These are phyloP conservation scores for Hylaeus volcanicus DNA, from an alignment of 1,140 invertebrate species.

Conservation along the genomic window DNA sequence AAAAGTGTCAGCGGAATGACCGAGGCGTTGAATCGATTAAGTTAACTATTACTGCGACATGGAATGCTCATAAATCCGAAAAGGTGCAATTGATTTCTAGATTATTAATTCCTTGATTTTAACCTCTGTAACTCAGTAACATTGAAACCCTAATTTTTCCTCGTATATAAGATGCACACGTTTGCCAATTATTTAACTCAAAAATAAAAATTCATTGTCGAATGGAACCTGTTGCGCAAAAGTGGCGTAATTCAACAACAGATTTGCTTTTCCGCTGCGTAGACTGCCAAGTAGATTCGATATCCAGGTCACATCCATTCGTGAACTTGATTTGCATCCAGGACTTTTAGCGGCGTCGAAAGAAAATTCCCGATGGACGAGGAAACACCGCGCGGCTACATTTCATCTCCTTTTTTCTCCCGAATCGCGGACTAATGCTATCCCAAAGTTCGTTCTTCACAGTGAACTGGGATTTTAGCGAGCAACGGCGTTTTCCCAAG, in stretches of 20 bases:
- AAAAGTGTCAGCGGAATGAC: too few species aligned
- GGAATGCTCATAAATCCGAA: too few species aligned
- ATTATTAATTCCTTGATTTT: too few species aligned
- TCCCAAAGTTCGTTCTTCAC: neutral
- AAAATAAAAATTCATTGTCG: constrained; percentile 6
- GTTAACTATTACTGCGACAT: too few species aligned
- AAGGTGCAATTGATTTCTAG: too few species aligned
- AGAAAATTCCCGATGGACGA: neutral
- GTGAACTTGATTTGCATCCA: constrained; percentile 47
- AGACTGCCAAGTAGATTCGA: constrained; percentile 21
- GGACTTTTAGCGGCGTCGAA: constrained; percentile 2
- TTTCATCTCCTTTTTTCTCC: neutral
- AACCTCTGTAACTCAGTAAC: too few species aligned
- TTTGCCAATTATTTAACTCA: neutral
- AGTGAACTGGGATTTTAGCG: neutral
- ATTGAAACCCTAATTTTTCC: too few species aligned
- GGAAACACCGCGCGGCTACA: neutral
- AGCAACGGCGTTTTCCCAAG: neutral
- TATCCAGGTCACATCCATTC: constrained; percentile 44
- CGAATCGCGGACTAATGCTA: constrained; percentile 23
- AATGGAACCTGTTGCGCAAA: constrained; percentile 53
- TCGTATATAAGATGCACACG: too few species aligned
- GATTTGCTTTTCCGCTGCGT: neutral
- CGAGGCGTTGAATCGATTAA: too few species aligned
- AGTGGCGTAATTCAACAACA: neutral